Evolutionary conservation across 2,113 vertebrate genomes (phyloP), one percentile per base, ranked within the genome.

Genomic region (Etheostoma spectabile): DNA sequence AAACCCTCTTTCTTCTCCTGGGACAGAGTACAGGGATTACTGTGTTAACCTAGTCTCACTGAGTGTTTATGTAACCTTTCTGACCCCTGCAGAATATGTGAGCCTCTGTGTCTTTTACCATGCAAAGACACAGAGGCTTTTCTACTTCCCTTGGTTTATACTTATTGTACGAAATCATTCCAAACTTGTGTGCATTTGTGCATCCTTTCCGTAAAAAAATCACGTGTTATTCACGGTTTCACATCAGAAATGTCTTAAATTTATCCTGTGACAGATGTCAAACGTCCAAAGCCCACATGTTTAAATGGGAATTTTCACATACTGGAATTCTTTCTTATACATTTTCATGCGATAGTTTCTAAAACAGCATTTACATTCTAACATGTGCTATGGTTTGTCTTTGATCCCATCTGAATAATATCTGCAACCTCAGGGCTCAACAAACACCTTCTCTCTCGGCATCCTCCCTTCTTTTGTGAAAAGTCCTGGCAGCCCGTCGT

Each of bases 1-100:
- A 90, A 91, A 87, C 22, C 45, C 59, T 52, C 84, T 91, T 91
- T 93, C 83, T 91, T 92, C 74, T 91, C 53, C 60, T 53, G 69
- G 69, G 72, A 82, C 67, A 73, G 83, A 86, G 69, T 79, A 88
- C 84, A 86, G 80, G 80, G 85, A 91, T 91, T 79, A 89, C 87
- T 74, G 83, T 62, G 80, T 91, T 90, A 86, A 82, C 85, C 69
- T 83, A 53, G 73, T 80, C 77, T 24, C 62, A 83, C 78, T 22
- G 74, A 64, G 64, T 88, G 89, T 92, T 91, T 87, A 42, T 79
- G 24, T 90, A 90, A 92, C 90, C 84, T 79, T 79, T 87, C 22
- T 82, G 85, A 89, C 84, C 83, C 83, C 52, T 42, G 16, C 51
- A 35, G 56, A 79, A 87, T 84, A 85, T 80, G 65, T 45, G 65